Evolutionary conservation across 2,113 vertebrate genomes (phyloP).

Genomic region (Gymnogyps californianus): DNA sequence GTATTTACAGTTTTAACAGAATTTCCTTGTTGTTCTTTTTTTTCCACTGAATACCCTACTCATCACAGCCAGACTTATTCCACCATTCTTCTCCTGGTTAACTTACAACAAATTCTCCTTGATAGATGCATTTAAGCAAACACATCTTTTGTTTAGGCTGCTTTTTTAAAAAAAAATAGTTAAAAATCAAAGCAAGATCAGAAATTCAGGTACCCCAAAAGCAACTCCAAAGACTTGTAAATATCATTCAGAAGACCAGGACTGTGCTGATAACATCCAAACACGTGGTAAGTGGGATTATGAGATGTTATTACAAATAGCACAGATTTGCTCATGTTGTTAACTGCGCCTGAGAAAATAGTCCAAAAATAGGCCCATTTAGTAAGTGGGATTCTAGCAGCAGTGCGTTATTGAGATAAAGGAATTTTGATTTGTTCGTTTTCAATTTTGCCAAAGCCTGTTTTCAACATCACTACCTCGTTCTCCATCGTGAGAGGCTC

Average conservation of each 20-base stretch:
- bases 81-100: neutral
- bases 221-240: neutral
- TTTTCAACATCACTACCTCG: neutral
- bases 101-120: neutral
- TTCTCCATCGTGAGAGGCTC: fast-evolving
- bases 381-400: neutral
- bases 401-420: neutral
- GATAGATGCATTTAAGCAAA: neutral
- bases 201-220: neutral
- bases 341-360: neutral
- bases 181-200: neutral
- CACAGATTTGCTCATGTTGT: neutral
- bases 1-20: neutral
- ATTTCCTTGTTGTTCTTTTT: neutral
- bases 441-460: neutral
- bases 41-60: neutral
- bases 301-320: neutral
- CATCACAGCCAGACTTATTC: neutral
- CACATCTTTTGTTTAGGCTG: neutral
- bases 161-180: too few species aligned
- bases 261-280: neutral
- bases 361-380: neutral
- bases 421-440: neutral
- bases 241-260: neutral
- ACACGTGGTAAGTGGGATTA: neutral